Conservation (phyloP, 92 coral and sea anemone species). For the Heliopora coerulea region DNA sequence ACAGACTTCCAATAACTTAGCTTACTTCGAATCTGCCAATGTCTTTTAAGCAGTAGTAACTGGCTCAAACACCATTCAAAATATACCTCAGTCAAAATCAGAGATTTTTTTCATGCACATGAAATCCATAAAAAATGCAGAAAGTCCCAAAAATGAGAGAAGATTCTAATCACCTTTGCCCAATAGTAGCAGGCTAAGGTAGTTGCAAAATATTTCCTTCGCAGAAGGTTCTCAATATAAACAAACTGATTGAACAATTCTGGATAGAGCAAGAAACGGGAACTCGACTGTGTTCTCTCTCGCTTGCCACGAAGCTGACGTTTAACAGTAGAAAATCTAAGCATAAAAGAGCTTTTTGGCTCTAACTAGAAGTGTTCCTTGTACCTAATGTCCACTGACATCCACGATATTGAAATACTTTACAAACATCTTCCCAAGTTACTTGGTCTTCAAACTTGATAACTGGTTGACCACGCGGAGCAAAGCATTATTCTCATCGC, state of each 20-base stretch:
- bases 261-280: neutral
- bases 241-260: conserved; percentile 23
- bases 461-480: conserved; percentile 87
- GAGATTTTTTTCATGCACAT: too few species aligned
- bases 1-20: too few species aligned
- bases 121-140: too few species aligned
- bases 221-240: conserved; percentile 17
- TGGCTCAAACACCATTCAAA: too few species aligned
- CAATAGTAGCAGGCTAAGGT: too few species aligned
- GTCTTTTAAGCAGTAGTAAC: too few species aligned
- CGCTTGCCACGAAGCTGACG: neutral
- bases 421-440: conserved; percentile 10
- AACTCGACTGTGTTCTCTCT: neutral
- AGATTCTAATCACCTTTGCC: too few species aligned
- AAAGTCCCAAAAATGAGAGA: too few species aligned
- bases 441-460: conserved; percentile 16
- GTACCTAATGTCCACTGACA: conserved; percentile 1
- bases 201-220: conserved; percentile 30
- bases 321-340: conserved; percentile 25
- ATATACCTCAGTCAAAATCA: too few species aligned
- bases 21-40: too few species aligned
- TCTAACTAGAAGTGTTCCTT: neutral
- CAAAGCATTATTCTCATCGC: conserved; percentile 87
- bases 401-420: conserved; percentile 9
- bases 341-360: conserved; percentile 10